Evolutionary conservation across 2,888 invertebrate species (phyloP), one percentile per base, ranked within the genome.

Genomic region (Trichopoda pennipes): DNA sequence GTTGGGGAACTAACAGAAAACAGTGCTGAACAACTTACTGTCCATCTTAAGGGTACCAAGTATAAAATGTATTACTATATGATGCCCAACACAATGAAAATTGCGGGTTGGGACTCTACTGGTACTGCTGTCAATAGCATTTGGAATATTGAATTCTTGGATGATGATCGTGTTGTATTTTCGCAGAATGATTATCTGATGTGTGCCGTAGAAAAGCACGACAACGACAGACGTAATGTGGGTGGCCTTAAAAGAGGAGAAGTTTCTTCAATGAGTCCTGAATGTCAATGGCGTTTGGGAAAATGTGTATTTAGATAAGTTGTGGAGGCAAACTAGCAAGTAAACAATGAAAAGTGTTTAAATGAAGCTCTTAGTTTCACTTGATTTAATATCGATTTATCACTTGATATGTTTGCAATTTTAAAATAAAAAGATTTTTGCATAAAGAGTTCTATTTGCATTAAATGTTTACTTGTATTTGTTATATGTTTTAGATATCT

Each of bases 221-320:
- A 81, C 21, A 12, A 2, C 0, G 69, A 77, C 0, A 69, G 78
- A 17, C 81, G 78, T 16, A 69, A 64, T n/a, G 47, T 78, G 8
- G 28, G 16, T 3, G 77, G 69, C 9, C 56, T 35, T 16, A 60
- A 53, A 4, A 56, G 1, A 12, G 47, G 69, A n/a, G 2, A 14
- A 14, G 53, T 55, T 53, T 68, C 51, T 9, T 16, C 55, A 16
- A 23, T 19, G 12, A 53, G 2, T 2, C 3, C 55, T 0, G 76
- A 81, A 16, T 81, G 80, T 12, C 72, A 76, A 21, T 81, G 81
- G 81, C 60, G 56, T 32, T 63, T 81, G 17, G 77, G 77, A 7
- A 17, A 32, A n/a, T 81, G 77, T 28, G 3, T 19, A 14, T 70
- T 53, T 53, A 35, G 12, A 28, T 76, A 10, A 74, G 28, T 19